Percentiles rank a stretch among this genome's conserved stretches.
Evolutionary conservation across 1,140 invertebrate species (phyloP).

Genomic region (Hypothenemus hampei): DNA sequence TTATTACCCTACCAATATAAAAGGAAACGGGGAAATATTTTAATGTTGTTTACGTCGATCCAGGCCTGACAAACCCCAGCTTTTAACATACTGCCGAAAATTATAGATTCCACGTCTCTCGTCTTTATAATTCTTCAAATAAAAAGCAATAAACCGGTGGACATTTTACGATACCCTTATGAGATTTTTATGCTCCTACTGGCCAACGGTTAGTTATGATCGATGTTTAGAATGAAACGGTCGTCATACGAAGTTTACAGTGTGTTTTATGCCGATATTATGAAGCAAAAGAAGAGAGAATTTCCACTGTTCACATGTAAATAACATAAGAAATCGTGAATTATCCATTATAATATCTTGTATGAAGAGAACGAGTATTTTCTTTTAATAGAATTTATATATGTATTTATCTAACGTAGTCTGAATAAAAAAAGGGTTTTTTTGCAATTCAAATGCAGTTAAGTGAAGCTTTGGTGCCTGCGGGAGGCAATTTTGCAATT

Average conservation of each 20-base stretch:
- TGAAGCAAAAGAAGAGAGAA: too few species aligned
- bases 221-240: too few species aligned
- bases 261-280: too few species aligned
- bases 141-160: not conserved
- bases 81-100: slow-evolving; percentile 6
- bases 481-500: slow-evolving; percentile 20
- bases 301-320: too few species aligned
- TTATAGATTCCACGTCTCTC: not conserved
- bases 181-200: too few species aligned
- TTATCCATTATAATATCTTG: too few species aligned
- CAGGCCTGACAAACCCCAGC: not conserved
- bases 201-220: too few species aligned
- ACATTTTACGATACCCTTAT: too few species aligned
- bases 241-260: too few species aligned
- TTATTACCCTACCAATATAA: not conserved
- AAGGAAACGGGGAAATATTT: too few species aligned
- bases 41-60: not conserved
- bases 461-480: slow-evolving; percentile 14
- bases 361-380: slow-evolving; percentile 7
- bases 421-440: slow-evolving; percentile 5
- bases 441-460: slow-evolving; percentile 19
- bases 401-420: slow-evolving; percentile 18
- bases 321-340: too few species aligned
- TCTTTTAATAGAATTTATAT: slow-evolving; percentile 9
- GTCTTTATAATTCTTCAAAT: not conserved